Base-by-base conservation (phyloP, 1,140 invertebrate species). In the Bursaphelenchus mucronatus region DNA sequence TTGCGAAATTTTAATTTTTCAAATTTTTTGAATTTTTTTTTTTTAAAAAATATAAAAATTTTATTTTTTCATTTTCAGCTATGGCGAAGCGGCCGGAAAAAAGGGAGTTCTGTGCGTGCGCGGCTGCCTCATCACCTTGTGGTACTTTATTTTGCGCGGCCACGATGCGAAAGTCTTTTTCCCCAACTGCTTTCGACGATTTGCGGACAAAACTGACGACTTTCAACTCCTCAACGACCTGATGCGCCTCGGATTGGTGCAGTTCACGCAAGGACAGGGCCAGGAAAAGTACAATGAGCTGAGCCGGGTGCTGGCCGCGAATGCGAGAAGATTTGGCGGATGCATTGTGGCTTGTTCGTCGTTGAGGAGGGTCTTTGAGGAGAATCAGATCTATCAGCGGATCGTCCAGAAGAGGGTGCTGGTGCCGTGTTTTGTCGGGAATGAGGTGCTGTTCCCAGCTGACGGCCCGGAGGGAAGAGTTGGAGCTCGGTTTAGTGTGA, bases 351-450 rank as follows among this genome's bases (percentile, higher is more conserved):
- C n/a, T 1, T 15, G n/a, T n/a, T 55, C 54, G 54, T 15, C 19
- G 19, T 15, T 55, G 54, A 1, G 54, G n/a, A n/a, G 54, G 6
- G 39, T 55, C 30, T 55, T 15, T 39, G 54, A 55, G 19, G 54
- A 55, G 54, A 55, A 55, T 55, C 54, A n/a, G 54, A 39, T 55
- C 54, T 55, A 55, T 44, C 54, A 39, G n/a, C 39, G n/a, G n/a
- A 39, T 55, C 5, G 39, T 55, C 1, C n/a, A n/a, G 13, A n/a
- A 39, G n/a, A n/a, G 54, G n/a, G n/a, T 55, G 13, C 30, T 55
- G 19, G 54, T 55, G 1, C 54, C 54, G 1, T 15, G n/a, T 39
- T 55, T 55, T 6, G n/a, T 55, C 2, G 19, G 19, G n/a, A 55
- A 21, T 44, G 54, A 55, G n/a, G 41, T 55, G n/a, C n/a, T 55